phyloP scores from a whole-genome alignment of 2,797 vertebrate species.

The Myotis findleyi region DNA sequence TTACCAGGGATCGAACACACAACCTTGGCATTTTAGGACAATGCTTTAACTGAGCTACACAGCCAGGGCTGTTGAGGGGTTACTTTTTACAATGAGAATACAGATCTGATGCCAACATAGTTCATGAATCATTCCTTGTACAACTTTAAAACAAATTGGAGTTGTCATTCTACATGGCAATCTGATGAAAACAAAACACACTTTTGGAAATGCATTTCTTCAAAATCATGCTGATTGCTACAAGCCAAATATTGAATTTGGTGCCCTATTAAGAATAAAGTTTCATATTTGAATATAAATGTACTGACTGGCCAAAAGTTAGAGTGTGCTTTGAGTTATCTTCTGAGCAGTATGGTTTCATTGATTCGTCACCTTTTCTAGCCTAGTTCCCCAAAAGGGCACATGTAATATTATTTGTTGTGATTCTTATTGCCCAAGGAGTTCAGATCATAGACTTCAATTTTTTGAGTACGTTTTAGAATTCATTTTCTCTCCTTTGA shows the following conservation, averaged over 20 bases:
- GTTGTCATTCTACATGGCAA: neutral
- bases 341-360: neutral
- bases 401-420: neutral
- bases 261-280: neutral
- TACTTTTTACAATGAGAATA: constrained; percentile 1
- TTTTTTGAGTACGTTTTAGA: neutral
- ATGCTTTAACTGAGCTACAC: too few relatives aligned
- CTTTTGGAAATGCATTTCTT: neutral
- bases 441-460: neutral
- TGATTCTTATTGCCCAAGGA: neutral
- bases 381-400: neutral
- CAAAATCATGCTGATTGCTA: neutral
- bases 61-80: too few relatives aligned
- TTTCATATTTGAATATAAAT: neutral
- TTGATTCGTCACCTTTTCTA: neutral
- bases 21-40: too few relatives aligned
- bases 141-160: constrained; percentile 27
- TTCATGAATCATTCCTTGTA: constrained; percentile 3
- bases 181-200: neutral
- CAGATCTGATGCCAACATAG: neutral
- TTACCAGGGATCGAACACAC: too few relatives aligned
- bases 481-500: neutral
- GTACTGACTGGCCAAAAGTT: neutral
- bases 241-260: neutral
- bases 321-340: neutral